phyloP scores from a whole-genome alignment of 2,113 vertebrate species.

The Acinonyx jubatus region DNA sequence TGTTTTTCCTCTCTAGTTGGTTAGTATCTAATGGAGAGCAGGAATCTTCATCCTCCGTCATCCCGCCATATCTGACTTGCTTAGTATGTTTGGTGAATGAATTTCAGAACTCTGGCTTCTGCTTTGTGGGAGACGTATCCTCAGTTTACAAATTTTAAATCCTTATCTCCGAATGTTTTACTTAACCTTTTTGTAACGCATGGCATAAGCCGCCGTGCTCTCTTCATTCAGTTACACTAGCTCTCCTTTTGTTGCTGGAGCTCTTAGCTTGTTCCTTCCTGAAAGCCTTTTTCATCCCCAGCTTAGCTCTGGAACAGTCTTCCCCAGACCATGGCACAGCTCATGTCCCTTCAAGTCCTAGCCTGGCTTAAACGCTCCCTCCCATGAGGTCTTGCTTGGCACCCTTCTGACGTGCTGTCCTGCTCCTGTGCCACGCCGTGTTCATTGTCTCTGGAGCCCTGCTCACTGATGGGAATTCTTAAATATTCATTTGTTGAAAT shows the following conservation, averaged over 20 bases:
- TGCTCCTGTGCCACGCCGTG: background rate
- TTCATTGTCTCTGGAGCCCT: background rate
- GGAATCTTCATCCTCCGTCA: background rate
- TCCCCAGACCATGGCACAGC: background rate
- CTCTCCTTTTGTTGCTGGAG: background rate
- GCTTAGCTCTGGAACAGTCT: background rate
- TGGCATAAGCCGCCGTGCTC: background rate
- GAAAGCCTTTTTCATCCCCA: background rate
- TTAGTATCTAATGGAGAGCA: background rate
- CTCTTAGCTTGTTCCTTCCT: background rate
- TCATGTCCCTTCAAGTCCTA: background rate
- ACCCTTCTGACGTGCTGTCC: background rate
- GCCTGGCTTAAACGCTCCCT: background rate
- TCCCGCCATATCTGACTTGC: background rate
- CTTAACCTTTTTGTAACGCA: background rate
- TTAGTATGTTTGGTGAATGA: background rate
- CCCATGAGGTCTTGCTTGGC: background rate
- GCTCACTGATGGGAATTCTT: background rate
- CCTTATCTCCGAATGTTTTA: background rate
- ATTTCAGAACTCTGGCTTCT: conserved; percentile 29
- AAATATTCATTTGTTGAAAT: background rate
- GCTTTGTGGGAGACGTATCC: background rate
- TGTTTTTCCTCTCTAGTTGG: background rate
- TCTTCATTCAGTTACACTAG: background rate
- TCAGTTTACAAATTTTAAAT: background rate